Evolutionary conservation across 2,797 vertebrate genomes (phyloP).

Genomic region (Holocentrus rufus): DNA sequence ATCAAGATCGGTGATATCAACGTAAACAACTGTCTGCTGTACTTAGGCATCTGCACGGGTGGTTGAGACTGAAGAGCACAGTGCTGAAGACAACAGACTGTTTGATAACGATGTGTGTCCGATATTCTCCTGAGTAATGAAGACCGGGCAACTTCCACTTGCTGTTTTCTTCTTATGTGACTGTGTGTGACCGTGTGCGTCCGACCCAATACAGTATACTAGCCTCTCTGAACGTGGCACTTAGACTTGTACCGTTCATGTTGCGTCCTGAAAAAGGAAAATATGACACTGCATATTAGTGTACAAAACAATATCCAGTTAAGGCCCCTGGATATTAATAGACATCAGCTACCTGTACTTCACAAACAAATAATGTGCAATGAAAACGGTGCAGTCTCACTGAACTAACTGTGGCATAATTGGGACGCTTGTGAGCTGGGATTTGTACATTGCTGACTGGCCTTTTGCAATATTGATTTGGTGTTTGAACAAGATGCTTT

Average conservation of each 20-base stretch:
- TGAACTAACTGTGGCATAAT: slow-evolving; percentile 45
- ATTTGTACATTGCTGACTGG: slow-evolving; percentile 32
- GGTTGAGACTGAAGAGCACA: slow-evolving; percentile 38
- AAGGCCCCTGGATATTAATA: slow-evolving; percentile 37
- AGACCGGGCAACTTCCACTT: slow-evolving; percentile 42
- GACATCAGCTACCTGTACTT: slow-evolving; percentile 43
- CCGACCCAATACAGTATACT: slow-evolving; percentile 43
- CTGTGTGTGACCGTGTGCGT: slow-evolving; percentile 53
- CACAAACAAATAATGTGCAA: slow-evolving; percentile 40
- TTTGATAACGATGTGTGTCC: slow-evolving; percentile 52
- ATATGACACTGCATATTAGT: neutral
- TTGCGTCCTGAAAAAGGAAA: slow-evolving; percentile 38
- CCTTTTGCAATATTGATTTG: slow-evolving; percentile 59
- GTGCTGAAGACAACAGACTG: slow-evolving; percentile 46
- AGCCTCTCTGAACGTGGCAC: slow-evolving; percentile 32
- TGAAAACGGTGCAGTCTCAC: slow-evolving; percentile 52
- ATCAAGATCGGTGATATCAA: slow-evolving; percentile 41
- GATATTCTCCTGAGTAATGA: slow-evolving; percentile 44
- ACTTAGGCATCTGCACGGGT: slow-evolving; percentile 49
- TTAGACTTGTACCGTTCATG: slow-evolving; percentile 31
- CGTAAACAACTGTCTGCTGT: slow-evolving; percentile 47
- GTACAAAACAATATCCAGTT: slow-evolving; percentile 24
- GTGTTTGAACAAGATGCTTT: slow-evolving; percentile 49
- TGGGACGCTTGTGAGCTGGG: slow-evolving; percentile 29
- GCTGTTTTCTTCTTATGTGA: slow-evolving; percentile 54